These are phyloP conservation scores for Oegoconia quadripuncta DNA, from an alignment of 2,888 invertebrate genomes.

Conservation along the genomic window DNA sequence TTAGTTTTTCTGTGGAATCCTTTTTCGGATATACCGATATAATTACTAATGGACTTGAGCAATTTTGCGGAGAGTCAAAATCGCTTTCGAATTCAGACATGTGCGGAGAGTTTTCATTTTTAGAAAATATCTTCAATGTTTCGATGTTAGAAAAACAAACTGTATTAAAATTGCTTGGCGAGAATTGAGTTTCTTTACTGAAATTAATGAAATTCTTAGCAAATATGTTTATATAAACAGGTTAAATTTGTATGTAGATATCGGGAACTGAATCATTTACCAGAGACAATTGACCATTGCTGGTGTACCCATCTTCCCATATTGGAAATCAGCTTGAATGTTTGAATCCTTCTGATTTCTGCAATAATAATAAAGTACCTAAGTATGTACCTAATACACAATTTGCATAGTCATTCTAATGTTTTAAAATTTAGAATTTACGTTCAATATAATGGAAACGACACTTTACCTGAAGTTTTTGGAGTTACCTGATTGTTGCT, in stretches of 20 bases:
- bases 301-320: not conserved
- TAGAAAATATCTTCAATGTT: slow-evolving; percentile 13
- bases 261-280: too few species aligned
- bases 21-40: slow-evolving; percentile 64
- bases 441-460: not conserved
- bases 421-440: too few species aligned
- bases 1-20: slow-evolving; percentile 26
- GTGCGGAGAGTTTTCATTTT: too few species aligned
- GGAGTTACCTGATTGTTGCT: too few species aligned
- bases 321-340: slow-evolving; percentile 18
- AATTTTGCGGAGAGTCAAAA: slow-evolving; percentile 16
- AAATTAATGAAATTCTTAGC: too few species aligned
- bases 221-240: too few species aligned
- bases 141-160: slow-evolving; percentile 16
- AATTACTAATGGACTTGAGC: slow-evolving; percentile 50
- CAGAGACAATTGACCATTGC: slow-evolving; percentile 19
- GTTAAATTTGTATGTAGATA: too few species aligned
- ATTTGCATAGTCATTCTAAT: too few species aligned
- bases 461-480: slow-evolving; percentile 3
- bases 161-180: slow-evolving; percentile 48
- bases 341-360: slow-evolving; percentile 17
- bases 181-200: slow-evolving; percentile 45
- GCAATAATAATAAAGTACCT: too few species aligned
- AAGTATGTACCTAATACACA: too few species aligned
- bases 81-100: slow-evolving; percentile 9